Conservation (phyloP, 1,140 invertebrate genomes). For the Araneus ventricosus region DNA sequence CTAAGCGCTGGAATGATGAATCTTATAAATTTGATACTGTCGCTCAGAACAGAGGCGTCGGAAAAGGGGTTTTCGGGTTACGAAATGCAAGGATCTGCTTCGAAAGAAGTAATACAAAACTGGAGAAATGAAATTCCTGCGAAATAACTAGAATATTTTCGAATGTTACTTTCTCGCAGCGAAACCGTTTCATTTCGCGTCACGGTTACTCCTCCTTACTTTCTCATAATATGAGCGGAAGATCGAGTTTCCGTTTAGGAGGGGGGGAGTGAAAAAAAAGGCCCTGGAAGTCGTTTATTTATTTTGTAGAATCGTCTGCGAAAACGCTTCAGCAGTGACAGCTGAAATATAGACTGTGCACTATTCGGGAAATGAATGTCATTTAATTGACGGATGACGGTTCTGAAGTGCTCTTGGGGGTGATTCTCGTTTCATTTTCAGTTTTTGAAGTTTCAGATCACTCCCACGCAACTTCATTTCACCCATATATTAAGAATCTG, state of each 20-base stretch:
- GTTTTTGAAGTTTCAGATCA: too few relatives aligned
- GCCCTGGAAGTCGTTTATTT: conserved; percentile 16
- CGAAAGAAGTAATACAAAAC: conserved; percentile 56
- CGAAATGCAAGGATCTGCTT: conserved; percentile 1
- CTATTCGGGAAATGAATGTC: neutral
- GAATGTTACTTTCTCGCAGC: neutral
- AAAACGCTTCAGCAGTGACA: neutral
- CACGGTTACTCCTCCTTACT: conserved; percentile 42
- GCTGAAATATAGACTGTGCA: neutral
- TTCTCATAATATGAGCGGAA: conserved; percentile 45
- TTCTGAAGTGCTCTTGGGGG: neutral
- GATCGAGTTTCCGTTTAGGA: conserved; percentile 18
- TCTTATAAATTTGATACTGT: conserved; percentile 52
- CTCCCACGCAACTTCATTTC: too few relatives aligned
- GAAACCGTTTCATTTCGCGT: conserved; percentile 9
- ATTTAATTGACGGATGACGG: neutral
- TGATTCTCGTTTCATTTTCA: too few relatives aligned
- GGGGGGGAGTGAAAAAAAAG: neutral
- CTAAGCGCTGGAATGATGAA: conserved; percentile 36
- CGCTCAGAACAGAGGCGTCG: conserved; percentile 46
- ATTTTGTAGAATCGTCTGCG: neutral
- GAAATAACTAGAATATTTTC: conserved; percentile 57
- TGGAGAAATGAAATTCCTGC: conserved; percentile 49
- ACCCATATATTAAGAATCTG: too few relatives aligned
- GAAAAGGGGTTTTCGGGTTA: conserved; percentile 46